Percentiles rank a stretch among this genome's conserved stretches.
These are phyloP conservation scores for Alsophila aescularia DNA, from an alignment of 2,888 invertebrate species.

Conservation along the genomic window DNA sequence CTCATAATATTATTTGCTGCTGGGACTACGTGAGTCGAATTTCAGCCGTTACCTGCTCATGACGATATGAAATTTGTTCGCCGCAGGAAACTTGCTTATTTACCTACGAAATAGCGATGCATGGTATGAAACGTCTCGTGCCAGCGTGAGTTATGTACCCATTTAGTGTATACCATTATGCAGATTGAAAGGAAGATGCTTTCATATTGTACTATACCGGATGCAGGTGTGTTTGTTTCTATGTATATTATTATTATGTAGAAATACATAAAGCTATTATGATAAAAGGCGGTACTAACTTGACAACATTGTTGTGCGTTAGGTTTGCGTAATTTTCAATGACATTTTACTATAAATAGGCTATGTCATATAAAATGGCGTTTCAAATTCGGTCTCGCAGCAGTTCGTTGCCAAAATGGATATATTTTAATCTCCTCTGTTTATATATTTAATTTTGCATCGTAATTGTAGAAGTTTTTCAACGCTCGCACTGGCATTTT, in stretches of 20 bases:
- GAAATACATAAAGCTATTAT: background rate
- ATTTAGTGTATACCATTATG: conserved; percentile 24
- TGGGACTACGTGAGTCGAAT: conserved; percentile 67
- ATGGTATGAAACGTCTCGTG: conserved; percentile 50
- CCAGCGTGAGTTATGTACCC: conserved; percentile 35
- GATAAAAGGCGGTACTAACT: no score
- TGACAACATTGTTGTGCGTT: no score
- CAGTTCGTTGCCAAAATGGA: no score
- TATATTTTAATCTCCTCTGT: no score
- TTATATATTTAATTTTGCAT: no score
- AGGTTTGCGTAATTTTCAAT: no score
- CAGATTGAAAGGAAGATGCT: conserved; percentile 24
- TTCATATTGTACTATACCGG: conserved; percentile 6
- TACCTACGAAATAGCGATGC: conserved; percentile 61
- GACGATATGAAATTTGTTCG: conserved; percentile 68
- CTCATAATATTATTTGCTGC: conserved; percentile 76
- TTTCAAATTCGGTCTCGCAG: no score
- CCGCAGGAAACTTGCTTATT: conserved; percentile 65
- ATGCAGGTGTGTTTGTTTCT: conserved; percentile 1
- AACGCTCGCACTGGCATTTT: no score
- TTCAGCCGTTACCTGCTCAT: conserved; percentile 61
- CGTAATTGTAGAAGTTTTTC: no score
- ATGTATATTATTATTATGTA: background rate
- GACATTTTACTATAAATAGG: no score
- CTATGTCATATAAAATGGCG: no score